Evolutionary conservation across 2,113 vertebrate species (phyloP).

Genomic region (Anolis sagrei): DNA sequence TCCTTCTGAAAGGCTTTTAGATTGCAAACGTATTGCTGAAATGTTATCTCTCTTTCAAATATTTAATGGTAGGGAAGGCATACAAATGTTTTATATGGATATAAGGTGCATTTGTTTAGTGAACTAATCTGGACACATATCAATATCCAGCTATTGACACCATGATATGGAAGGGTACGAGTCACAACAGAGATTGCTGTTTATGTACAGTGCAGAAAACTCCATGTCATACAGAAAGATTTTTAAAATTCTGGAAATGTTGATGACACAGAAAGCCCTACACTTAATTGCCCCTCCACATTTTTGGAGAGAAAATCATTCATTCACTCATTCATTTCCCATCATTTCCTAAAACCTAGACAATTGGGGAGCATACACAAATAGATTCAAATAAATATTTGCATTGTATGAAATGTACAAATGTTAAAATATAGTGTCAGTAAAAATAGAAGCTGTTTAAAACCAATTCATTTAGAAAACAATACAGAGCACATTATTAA

Average conservation of each 20-base stretch:
- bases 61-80: not conserved
- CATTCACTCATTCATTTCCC: too few species aligned
- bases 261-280: not conserved
- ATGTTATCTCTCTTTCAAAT: constrained; percentile 1
- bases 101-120: not conserved
- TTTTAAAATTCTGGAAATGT: not conserved
- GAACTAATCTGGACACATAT: not conserved
- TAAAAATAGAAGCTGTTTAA: too few species aligned
- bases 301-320: too few species aligned
- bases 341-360: too few species aligned
- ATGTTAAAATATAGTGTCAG: too few species aligned
- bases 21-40: constrained; percentile 11
- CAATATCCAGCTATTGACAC: not conserved
- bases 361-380: too few species aligned
- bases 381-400: too few species aligned
- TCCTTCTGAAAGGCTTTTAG: not conserved
- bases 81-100: not conserved
- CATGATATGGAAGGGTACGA: not conserved
- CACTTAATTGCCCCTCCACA: too few species aligned
- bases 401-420: too few species aligned
- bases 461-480: too few species aligned
- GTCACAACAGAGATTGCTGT: not conserved
- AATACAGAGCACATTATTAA: too few species aligned
- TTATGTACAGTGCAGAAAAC: not conserved
- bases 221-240: too few species aligned